Base-by-base conservation (phyloP, 2,888 invertebrate species). In the Cabera pusaria region DNA sequence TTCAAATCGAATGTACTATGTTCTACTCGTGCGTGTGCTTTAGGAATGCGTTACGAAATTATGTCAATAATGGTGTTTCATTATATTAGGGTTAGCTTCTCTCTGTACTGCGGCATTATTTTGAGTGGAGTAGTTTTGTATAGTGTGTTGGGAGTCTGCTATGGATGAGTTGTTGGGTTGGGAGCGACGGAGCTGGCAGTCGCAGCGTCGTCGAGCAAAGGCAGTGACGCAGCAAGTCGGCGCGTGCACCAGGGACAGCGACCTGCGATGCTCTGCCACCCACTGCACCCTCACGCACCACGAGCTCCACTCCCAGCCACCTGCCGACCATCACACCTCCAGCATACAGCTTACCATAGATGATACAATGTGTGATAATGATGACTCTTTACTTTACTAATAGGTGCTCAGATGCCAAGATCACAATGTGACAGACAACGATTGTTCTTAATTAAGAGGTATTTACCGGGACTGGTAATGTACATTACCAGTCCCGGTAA, bases 201-300 rank as follows among this genome's bases (percentile, higher is more conserved):
- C 64, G 55, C 87, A 87, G 46, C 64, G 68, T 23, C 66, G 70
- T 33, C 57, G 52, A 35, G 70, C 56, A 42, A 63, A 62, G 33
- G 74, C 65, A 18, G 75, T 65, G 50, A 81, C 65, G 49, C 74
- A 63, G 70, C 87, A 87, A 14, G 68, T 54, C 3, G 84, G 73
- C 31, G 86, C 82, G 54, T 86, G 86, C 26, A 71, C 58, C 25
- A 64, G 52, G 11, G 68, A 59, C 40, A 68, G 67, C 50, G 64
- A 66, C 38, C 69, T 62, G 27, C 64, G 56, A 9, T 75, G 72
- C 73, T 70, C 75, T 48, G 72, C 68, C 64, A 76, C 39, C 66
- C 68, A 64, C 16, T 65, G 62, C 33, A 64, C 59, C 44, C 69
- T 55, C 53, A 59, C 50, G 18, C 59, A 47, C 71, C 74, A 69